Percentiles rank a stretch among this genome's conserved stretches.
Evolutionary conservation across 2,113 vertebrate species (phyloP).

Genomic region (Calypte anna): DNA sequence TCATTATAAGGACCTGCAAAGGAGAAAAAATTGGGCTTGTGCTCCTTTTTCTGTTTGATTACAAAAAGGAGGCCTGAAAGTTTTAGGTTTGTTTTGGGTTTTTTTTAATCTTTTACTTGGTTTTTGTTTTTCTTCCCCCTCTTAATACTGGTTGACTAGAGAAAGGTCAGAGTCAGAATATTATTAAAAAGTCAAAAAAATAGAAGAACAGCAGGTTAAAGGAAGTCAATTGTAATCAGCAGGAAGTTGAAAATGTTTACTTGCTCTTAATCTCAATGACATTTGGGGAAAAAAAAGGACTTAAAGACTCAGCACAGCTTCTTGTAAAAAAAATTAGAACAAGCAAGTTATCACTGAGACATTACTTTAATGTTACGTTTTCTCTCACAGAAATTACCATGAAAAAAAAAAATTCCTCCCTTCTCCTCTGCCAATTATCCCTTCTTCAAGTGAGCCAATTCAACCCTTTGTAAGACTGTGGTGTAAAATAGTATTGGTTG

Average conservation of each 20-base stretch:
- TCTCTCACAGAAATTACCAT: background rate
- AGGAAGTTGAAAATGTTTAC: background rate
- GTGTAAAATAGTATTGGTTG: background rate
- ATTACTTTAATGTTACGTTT: background rate
- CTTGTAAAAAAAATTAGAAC: background rate
- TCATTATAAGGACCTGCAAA: conserved; percentile 12
- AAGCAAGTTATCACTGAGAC: background rate
- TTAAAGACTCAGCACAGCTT: background rate
- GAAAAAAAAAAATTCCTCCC: background rate
- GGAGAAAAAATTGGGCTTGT: conserved; percentile 11
- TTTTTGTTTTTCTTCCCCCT: background rate
- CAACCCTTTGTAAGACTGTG: background rate
- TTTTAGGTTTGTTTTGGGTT: background rate
- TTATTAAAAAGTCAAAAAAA: background rate
- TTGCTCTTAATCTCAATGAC: background rate
- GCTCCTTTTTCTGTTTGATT: conserved; percentile 19
- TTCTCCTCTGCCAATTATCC: background rate
- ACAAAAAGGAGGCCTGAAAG: background rate
- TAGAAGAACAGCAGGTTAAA: background rate
- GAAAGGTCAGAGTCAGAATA: background rate
- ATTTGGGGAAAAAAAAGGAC: background rate
- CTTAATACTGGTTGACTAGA: background rate
- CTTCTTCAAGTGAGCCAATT: background rate
- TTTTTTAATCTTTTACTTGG: background rate
- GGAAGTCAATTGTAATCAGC: background rate